Evolutionary conservation across 2,113 vertebrate species (phyloP).

Genomic region (Machaerirhynchus nigripectus): DNA sequence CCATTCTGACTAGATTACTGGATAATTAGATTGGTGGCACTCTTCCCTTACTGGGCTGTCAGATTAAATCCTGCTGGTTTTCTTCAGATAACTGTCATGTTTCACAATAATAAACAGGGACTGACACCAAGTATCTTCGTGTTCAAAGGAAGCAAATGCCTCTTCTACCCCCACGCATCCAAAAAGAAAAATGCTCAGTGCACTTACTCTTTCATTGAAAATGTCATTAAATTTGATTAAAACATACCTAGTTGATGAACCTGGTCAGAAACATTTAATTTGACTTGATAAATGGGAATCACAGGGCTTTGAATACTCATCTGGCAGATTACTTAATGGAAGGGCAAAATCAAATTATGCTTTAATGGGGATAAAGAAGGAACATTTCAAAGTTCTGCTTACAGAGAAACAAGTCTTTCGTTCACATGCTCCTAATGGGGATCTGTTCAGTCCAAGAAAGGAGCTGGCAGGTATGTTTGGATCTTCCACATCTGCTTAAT

Average conservation of each 20-base stretch:
- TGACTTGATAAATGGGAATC: conserved; percentile 40
- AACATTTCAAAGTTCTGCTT: background rate
- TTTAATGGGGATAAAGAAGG: background rate
- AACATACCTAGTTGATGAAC: conserved; percentile 42
- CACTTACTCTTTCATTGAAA: conserved; percentile 46
- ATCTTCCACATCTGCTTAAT: background rate
- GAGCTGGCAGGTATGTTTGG: background rate
- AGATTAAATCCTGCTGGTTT: conserved; percentile 77
- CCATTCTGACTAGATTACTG: conserved; percentile 88
- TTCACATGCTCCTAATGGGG: background rate
- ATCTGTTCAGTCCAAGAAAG: background rate
- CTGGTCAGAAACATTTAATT: conserved; percentile 43
- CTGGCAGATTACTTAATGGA: conserved; percentile 14
- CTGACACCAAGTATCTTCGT: conserved; percentile 10
- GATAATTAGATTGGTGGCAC: conserved; percentile 91
- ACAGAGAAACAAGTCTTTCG: background rate
- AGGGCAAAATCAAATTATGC: background rate
- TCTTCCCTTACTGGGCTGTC: conserved; percentile 80
- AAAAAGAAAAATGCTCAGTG: conserved; percentile 29
- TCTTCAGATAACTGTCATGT: conserved; percentile 73
- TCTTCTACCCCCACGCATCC: background rate
- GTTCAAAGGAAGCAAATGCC: conserved; percentile 54
- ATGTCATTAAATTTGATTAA: conserved; percentile 53
- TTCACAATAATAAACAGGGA: conserved; percentile 67
- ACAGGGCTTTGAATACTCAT: conserved; percentile 1